Conservation (phyloP, 2,113 vertebrate genomes). For the Progne subis region DNA sequence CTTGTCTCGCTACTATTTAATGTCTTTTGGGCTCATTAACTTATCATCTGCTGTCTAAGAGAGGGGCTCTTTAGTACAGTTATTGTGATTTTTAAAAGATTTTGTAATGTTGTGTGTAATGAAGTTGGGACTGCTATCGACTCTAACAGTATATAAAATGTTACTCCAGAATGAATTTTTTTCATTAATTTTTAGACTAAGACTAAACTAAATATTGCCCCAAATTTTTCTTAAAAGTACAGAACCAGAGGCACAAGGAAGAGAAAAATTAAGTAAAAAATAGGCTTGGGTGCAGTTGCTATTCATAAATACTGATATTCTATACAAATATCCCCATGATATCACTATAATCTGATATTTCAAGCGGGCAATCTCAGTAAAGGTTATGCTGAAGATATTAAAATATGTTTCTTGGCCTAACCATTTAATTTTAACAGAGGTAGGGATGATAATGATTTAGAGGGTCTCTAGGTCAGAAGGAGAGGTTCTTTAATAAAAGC, state of each 20-base stretch:
- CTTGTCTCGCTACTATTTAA: background rate
- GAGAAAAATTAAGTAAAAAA: background rate
- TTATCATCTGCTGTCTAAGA: background rate
- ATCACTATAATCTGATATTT: background rate
- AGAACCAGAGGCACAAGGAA: background rate
- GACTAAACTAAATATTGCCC: background rate
- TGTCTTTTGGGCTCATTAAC: background rate
- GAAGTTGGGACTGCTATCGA: background rate
- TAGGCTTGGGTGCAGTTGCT: background rate
- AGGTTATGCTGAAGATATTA: background rate
- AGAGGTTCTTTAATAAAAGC: slow-evolving; percentile 25
- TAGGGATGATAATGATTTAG: background rate
- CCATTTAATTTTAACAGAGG: background rate
- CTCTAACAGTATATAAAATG: background rate
- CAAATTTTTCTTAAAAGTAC: background rate
- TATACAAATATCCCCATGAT: background rate
- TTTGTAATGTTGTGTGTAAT: background rate
- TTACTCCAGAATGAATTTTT: background rate
- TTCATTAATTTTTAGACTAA: background rate
- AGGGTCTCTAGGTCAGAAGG: background rate
- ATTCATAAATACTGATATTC: background rate
- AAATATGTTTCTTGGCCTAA: background rate
- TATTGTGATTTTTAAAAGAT: background rate
- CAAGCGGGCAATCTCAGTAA: background rate
- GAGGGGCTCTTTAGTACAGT: background rate